Percentiles rank a stretch among this genome's conserved stretches.
Evolutionary conservation across 2,888 invertebrate species (phyloP).

Genomic region (Caenorhabditis parvicauda): DNA sequence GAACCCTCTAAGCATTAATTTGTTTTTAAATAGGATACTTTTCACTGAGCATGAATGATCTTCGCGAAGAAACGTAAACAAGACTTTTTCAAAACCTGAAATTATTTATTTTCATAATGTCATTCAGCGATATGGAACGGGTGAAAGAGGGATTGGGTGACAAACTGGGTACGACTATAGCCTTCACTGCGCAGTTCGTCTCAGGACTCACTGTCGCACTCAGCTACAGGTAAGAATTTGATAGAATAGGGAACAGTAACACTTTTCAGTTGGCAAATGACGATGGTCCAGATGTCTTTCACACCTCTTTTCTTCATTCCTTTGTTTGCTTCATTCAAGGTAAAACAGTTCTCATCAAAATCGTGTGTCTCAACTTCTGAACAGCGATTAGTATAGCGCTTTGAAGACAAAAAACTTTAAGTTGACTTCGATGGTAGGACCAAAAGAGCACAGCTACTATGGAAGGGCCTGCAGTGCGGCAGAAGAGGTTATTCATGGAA

Average conservation of each 20-base stretch:
- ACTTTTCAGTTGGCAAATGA: conserved; percentile 51
- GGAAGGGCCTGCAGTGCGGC: conserved; percentile 58
- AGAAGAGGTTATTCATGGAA: conserved; percentile 53
- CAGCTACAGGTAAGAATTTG: conserved; percentile 16
- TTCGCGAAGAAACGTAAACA: too few relatives aligned
- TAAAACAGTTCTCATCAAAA: too few relatives aligned
- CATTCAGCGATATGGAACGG: conserved; percentile 50
- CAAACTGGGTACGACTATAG: conserved; percentile 48
- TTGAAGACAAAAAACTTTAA: conserved; percentile 26
- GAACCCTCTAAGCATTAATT: neutral
- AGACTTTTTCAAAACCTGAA: too few relatives aligned
- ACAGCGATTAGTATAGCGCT: too few relatives aligned
- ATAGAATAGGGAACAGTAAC: neutral
- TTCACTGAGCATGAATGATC: too few relatives aligned
- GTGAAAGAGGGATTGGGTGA: conserved; percentile 55
- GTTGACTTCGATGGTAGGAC: conserved; percentile 64
- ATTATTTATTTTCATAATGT: neutral
- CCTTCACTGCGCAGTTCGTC: conserved; percentile 35
- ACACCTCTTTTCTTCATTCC: conserved; percentile 58
- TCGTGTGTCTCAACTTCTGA: too few relatives aligned
- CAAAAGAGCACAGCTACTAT: conserved; percentile 62
- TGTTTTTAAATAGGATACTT: neutral
- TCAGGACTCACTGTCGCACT: conserved; percentile 49
- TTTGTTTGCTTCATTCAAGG: conserved; percentile 62
- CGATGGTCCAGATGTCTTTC: conserved; percentile 56